These are phyloP conservation scores for Euphonia xanthogaster DNA, from an alignment of 2,797 vertebrate genomes.

Conservation along the genomic window DNA sequence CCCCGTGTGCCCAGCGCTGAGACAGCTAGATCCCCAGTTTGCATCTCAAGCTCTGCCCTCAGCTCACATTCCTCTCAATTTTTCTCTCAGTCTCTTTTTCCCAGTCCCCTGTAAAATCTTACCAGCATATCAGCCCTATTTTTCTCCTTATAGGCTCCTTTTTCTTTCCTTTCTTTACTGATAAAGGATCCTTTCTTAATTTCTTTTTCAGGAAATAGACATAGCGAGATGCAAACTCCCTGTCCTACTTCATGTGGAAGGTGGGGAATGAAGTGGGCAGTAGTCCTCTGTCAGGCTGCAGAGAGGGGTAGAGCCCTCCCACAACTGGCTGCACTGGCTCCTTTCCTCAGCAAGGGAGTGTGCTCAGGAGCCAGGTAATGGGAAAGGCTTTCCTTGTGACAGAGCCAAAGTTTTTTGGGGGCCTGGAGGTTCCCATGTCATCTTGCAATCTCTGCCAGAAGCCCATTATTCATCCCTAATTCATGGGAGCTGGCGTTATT, in stretches of 20 bases:
- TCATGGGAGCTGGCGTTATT: slow-evolving; percentile 14
- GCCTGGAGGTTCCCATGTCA: slow-evolving; percentile 27
- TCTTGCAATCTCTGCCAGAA: background rate
- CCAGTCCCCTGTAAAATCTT: background rate
- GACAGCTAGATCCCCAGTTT: accelerated
- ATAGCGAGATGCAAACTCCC: background rate
- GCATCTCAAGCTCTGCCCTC: background rate
- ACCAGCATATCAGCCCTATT: background rate
- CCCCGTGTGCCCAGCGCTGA: accelerated
- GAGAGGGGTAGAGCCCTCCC: background rate
- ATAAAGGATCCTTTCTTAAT: background rate
- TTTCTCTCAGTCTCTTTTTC: background rate
- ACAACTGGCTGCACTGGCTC: background rate
- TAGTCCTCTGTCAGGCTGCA: background rate
- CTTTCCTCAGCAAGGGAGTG: background rate
- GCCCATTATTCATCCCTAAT: slow-evolving; percentile 15
- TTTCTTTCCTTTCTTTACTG: accelerated
- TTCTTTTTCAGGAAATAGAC: background rate
- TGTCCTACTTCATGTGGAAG: background rate
- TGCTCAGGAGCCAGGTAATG: background rate
- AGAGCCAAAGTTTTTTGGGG: background rate
- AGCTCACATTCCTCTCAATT: background rate
- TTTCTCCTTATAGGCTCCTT: background rate
- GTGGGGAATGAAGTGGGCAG: background rate
- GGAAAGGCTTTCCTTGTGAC: background rate